Conservation (phyloP, 2,797 vertebrate species). For the Eupleurogrammus muticus region DNA sequence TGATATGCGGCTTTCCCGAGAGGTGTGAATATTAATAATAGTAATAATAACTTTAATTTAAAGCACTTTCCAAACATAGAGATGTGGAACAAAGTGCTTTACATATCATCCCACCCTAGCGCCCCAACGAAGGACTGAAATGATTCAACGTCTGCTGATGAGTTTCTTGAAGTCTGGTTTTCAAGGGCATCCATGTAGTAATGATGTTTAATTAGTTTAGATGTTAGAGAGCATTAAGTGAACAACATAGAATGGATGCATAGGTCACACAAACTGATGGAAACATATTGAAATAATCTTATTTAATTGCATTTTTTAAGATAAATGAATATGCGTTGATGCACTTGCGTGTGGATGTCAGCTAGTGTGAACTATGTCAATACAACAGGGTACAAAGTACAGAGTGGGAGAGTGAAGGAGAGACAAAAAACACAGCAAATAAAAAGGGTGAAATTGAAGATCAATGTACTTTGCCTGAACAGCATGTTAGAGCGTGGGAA, state of each 20-base stretch:
- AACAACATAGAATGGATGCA: not conserved
- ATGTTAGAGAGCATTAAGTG: not conserved
- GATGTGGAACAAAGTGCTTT: no score
- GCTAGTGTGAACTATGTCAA: constrained; percentile 33
- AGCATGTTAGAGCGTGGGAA: constrained; percentile 73
- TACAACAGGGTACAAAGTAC: no score
- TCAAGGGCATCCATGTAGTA: constrained; percentile 8
- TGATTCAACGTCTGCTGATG: not conserved
- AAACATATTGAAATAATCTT: not conserved
- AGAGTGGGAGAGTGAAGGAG: constrained; percentile 35
- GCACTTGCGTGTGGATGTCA: constrained; percentile 32
- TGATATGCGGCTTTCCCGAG: not conserved
- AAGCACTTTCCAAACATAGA: no score
- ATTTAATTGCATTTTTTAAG: not conserved
- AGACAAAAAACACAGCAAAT: constrained; percentile 38
- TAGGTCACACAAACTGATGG: no score
- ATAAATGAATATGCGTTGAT: no score
- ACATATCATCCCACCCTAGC: no score
- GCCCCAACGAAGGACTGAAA: not conserved
- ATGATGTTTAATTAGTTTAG: constrained; percentile 11
- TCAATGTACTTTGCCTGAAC: constrained; percentile 65
- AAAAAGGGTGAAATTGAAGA: constrained; percentile 57
- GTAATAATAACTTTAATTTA: no score
- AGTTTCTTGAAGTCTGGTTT: constrained; percentile 3
- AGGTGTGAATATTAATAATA: no score